Conservation (phyloP, 1,140 invertebrate genomes). For the Chironomus tepperi region DNA sequence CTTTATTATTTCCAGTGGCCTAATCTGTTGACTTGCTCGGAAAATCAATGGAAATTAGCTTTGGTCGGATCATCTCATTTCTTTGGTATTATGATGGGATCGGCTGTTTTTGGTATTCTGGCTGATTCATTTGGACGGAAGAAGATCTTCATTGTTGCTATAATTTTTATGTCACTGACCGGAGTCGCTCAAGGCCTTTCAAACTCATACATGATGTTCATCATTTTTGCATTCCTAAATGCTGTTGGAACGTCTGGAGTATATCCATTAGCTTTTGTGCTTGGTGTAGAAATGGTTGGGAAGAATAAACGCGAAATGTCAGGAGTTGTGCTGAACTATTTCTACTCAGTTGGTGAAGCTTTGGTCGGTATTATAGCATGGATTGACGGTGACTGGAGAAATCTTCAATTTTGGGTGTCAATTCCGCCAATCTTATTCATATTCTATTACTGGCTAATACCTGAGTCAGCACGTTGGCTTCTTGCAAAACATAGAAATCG, state of each 20-base stretch:
- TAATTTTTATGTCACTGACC: slow-evolving; percentile 47
- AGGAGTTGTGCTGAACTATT: slow-evolving; percentile 52
- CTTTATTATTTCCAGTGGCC: slow-evolving; percentile 39
- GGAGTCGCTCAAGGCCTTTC: slow-evolving; percentile 47
- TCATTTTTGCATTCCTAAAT: slow-evolving; percentile 48
- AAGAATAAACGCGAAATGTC: slow-evolving; percentile 51
- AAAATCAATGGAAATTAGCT: slow-evolving; percentile 53
- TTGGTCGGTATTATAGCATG: slow-evolving; percentile 49
- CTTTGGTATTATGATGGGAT: slow-evolving; percentile 49
- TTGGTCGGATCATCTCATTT: slow-evolving; percentile 54
- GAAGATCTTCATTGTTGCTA: slow-evolving; percentile 45
- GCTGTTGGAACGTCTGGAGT: slow-evolving; percentile 50
- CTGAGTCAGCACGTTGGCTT: slow-evolving; percentile 56
- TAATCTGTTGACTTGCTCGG: slow-evolving; percentile 43
- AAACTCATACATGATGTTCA: slow-evolving; percentile 46
- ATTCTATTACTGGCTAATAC: slow-evolving; percentile 50
- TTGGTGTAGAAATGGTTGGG: slow-evolving; percentile 59
- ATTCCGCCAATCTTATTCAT: slow-evolving; percentile 47
- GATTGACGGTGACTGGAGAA: slow-evolving; percentile 49
- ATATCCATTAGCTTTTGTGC: slow-evolving; percentile 52
- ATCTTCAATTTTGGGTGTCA: slow-evolving; percentile 49
- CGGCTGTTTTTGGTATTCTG: slow-evolving; percentile 47
- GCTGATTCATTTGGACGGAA: slow-evolving; percentile 55
- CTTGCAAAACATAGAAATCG: slow-evolving; percentile 44
- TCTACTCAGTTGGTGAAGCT: slow-evolving; percentile 57